phyloP scores from a whole-genome alignment of 2,888 invertebrate species.

The Drosophila paramelanica region DNA sequence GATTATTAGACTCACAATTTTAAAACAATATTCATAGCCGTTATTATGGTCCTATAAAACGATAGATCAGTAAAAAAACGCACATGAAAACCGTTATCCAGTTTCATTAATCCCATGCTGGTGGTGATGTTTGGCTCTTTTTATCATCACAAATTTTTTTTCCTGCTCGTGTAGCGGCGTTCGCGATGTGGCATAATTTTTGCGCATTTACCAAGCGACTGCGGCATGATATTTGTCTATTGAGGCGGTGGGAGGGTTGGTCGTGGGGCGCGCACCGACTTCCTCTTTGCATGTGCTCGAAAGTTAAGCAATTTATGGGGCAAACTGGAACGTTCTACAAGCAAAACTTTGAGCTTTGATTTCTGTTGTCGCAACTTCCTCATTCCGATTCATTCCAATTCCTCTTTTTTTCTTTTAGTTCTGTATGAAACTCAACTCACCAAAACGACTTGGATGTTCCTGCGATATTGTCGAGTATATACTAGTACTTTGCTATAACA shows the following conservation, averaged over 20 bases:
- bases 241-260: neutral
- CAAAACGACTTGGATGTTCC: conserved; percentile 1
- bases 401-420: conserved; percentile 6
- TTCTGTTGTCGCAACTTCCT: conserved; percentile 45
- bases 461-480: too few species aligned
- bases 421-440: conserved; percentile 15
- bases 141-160: conserved; percentile 4
- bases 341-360: conserved; percentile 60
- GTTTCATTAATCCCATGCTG: too few species aligned
- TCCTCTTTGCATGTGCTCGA: conserved; percentile 14
- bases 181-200: conserved; percentile 65
- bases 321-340: conserved; percentile 47
- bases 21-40: too few species aligned
- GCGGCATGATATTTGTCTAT: conserved; percentile 1
- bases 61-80: too few species aligned
- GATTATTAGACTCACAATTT: too few species aligned
- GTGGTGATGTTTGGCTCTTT: neutral
- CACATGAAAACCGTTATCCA: too few species aligned
- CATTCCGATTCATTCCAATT: conserved; percentile 3
- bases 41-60: too few species aligned
- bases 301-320: conserved; percentile 58
- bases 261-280: conserved; percentile 1
- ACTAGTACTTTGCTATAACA: neutral
- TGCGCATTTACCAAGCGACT: conserved; percentile 53
- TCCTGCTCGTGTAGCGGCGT: conserved; percentile 31